Percentiles rank a stretch among this genome's conserved stretches.
Conservation (phyloP, 1,140 invertebrate species). For the Amyelois transitella region DNA sequence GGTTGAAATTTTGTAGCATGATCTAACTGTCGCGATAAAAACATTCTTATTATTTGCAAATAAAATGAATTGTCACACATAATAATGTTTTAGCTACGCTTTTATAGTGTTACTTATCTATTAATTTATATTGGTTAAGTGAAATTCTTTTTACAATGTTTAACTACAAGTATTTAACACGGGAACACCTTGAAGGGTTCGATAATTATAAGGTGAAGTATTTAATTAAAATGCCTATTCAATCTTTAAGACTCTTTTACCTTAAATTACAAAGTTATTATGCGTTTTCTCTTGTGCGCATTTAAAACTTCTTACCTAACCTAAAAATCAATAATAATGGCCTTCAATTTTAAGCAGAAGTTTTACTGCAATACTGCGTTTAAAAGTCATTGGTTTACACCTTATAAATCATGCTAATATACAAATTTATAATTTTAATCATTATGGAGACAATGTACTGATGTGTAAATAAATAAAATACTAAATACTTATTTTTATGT, state of each 20-base stretch:
- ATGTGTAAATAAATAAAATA: no score
- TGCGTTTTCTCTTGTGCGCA: not conserved
- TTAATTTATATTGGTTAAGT: constrained; percentile 12
- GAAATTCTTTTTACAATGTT: constrained; percentile 57
- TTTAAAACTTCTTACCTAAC: not conserved
- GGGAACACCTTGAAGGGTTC: constrained; percentile 89
- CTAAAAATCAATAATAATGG: not conserved
- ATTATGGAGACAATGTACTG: no score
- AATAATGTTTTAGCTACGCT: not conserved
- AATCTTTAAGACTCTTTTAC: not conserved
- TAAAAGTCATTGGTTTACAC: no score
- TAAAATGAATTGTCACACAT: not conserved
- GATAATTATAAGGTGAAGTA: constrained; percentile 91
- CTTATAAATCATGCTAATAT: no score
- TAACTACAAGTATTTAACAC: constrained; percentile 83
- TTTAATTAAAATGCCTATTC: constrained; percentile 8
- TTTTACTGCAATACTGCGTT: no score
- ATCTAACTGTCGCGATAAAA: not conserved
- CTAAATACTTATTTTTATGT: no score
- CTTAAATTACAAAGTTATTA: not conserved
- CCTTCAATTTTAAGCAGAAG: not conserved
- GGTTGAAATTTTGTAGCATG: not conserved
- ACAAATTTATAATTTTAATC: no score
- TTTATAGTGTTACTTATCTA: constrained; percentile 11
- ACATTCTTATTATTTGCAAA: not conserved